Evolutionary conservation across 2,113 vertebrate genomes (phyloP).

Genomic region (Corythaeola cristata): DNA sequence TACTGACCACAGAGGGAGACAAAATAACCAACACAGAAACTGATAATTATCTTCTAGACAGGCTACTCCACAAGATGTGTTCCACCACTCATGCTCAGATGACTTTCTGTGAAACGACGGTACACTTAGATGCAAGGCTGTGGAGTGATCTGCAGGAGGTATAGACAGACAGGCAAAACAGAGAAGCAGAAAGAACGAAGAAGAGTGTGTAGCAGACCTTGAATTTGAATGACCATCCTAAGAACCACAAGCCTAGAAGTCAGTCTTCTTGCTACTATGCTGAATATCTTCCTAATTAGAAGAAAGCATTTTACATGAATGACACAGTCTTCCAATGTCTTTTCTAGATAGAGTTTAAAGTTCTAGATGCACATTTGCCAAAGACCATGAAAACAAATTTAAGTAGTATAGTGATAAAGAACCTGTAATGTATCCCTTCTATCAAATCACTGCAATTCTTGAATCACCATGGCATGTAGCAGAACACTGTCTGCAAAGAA

Average conservation of each 20-base stretch:
- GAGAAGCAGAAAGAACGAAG: neutral
- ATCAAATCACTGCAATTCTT: neutral
- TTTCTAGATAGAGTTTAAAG: neutral
- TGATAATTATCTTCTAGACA: neutral
- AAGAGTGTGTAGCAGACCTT: neutral
- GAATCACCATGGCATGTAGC: neutral
- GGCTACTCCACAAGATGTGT: neutral
- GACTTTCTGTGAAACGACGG: accelerated
- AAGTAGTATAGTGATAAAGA: neutral
- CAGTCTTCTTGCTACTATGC: neutral
- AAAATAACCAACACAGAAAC: neutral
- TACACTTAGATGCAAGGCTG: neutral
- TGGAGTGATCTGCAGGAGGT: neutral
- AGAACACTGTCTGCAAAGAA: neutral
- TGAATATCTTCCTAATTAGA: neutral
- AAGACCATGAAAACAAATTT: neutral
- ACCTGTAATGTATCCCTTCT: neutral
- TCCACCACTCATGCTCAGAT: neutral
- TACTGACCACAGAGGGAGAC: neutral
- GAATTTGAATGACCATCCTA: neutral
- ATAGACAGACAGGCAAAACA: neutral
- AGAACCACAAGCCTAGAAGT: neutral
- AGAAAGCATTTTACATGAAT: neutral
- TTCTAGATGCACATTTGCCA: accelerated
- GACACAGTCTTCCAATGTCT: neutral